Conservation (phyloP, 2,888 invertebrate species). For the Perdita meconis region DNA sequence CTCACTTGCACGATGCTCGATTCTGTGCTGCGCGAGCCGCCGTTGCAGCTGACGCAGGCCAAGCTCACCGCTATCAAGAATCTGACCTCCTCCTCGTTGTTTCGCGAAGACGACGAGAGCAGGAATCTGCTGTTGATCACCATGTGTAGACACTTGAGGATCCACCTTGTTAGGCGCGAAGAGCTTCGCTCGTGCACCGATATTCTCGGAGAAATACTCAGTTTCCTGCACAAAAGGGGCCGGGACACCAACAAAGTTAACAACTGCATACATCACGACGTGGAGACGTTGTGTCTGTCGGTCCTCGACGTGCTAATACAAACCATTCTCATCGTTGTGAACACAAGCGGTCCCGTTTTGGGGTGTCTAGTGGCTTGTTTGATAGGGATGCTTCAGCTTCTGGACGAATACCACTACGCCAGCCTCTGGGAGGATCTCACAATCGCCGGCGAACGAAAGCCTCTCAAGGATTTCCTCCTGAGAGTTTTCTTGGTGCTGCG, state of each 20-base stretch:
- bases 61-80: slow-evolving; percentile 93
- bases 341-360: slow-evolving; percentile 90
- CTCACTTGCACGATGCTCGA: slow-evolving; percentile 93
- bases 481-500: slow-evolving; percentile 92
- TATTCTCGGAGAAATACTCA: slow-evolving; percentile 93
- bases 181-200: slow-evolving; percentile 94
- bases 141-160: slow-evolving; percentile 93
- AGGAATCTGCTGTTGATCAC: slow-evolving; percentile 92
- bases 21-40: slow-evolving; percentile 88
- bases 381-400: slow-evolving; percentile 92
- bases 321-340: slow-evolving; percentile 92
- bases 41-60: slow-evolving; percentile 90
- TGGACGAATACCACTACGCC: slow-evolving; percentile 95
- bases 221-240: slow-evolving; percentile 86
- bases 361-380: slow-evolving; percentile 95
- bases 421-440: slow-evolving; percentile 93
- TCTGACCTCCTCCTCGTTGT: slow-evolving; percentile 90
- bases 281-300: slow-evolving; percentile 92
- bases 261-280: slow-evolving; percentile 90
- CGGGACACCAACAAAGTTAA: slow-evolving; percentile 86
- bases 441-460: slow-evolving; percentile 88
- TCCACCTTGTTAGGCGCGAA: slow-evolving; percentile 92
- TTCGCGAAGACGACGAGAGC: slow-evolving; percentile 91
- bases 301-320: slow-evolving; percentile 94
- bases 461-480: slow-evolving; percentile 93